Conservation (phyloP, 2,113 vertebrate genomes). For the Scopus umbretta region DNA sequence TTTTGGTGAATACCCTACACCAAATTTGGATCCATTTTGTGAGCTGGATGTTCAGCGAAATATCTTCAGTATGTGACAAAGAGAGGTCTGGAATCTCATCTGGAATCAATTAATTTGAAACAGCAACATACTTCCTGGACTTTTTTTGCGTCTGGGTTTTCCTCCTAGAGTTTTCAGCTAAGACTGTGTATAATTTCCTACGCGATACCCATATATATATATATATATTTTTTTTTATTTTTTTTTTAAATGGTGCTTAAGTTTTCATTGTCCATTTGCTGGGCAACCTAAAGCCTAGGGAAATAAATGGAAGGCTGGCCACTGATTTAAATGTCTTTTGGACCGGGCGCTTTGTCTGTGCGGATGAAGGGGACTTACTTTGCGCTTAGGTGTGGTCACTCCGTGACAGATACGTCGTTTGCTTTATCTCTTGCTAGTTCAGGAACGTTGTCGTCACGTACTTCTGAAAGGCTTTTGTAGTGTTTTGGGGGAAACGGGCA, state of each 20-base stretch:
- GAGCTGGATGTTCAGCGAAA: neutral
- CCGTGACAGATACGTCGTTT: accelerated
- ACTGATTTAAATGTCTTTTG: neutral
- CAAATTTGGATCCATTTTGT: conserved; percentile 1
- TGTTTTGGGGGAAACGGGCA: neutral
- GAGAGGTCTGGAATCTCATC: conserved; percentile 43
- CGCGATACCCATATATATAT: too few relatives aligned
- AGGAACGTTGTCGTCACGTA: neutral
- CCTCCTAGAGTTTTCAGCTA: neutral
- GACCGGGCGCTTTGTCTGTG: neutral
- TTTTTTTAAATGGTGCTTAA: neutral
- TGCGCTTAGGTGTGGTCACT: neutral
- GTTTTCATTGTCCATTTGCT: neutral
- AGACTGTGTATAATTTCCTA: neutral
- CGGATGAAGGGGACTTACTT: neutral
- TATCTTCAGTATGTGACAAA: conserved; percentile 22
- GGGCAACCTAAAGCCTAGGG: neutral
- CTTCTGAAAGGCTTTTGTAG: neutral
- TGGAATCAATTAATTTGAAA: conserved; percentile 57
- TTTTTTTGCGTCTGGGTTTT: neutral
- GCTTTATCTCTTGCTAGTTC: neutral
- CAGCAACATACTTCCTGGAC: neutral
- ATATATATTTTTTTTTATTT: neutral
- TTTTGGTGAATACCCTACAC: neutral
- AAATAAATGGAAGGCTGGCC: neutral